Conservation (phyloP, 2,888 invertebrate species). For the Microctonus brassicae region DNA sequence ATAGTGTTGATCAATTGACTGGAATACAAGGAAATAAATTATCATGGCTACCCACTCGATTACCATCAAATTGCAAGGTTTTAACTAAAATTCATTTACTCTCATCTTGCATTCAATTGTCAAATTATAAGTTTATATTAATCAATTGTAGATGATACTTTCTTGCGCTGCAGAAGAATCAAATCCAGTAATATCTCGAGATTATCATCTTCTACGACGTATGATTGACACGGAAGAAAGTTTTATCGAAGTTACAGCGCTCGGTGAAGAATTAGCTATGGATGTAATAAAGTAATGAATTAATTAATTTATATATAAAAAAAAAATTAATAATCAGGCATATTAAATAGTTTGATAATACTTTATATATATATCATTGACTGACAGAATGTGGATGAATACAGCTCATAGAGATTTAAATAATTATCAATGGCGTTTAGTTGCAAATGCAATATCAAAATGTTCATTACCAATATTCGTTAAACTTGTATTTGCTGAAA, state of each 20-base stretch:
- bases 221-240: slow-evolving; percentile 92
- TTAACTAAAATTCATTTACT: no score
- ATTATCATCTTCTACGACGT: slow-evolving; percentile 85
- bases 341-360: neutral
- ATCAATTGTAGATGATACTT: slow-evolving; percentile 85
- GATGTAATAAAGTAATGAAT: slow-evolving; percentile 78
- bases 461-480: slow-evolving; percentile 97
- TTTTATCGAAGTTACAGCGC: slow-evolving; percentile 89
- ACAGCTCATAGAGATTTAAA: slow-evolving; percentile 89
- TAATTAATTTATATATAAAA: neutral
- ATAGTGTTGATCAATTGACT: slow-evolving; percentile 97
- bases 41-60: slow-evolving; percentile 93
- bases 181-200: slow-evolving; percentile 88
- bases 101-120: no score
- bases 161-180: slow-evolving; percentile 91
- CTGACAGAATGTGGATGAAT: slow-evolving; percentile 88
- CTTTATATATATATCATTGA: neutral
- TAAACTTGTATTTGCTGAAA: slow-evolving; percentile 97
- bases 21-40: slow-evolving; percentile 95
- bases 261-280: slow-evolving; percentile 95
- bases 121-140: no score
- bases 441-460: slow-evolving; percentile 91
- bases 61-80: slow-evolving; percentile 92
- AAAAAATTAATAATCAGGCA: neutral
- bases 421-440: slow-evolving; percentile 94